Conservation (phyloP, 2,797 vertebrate genomes). For the Coregonus sp. region DNA sequence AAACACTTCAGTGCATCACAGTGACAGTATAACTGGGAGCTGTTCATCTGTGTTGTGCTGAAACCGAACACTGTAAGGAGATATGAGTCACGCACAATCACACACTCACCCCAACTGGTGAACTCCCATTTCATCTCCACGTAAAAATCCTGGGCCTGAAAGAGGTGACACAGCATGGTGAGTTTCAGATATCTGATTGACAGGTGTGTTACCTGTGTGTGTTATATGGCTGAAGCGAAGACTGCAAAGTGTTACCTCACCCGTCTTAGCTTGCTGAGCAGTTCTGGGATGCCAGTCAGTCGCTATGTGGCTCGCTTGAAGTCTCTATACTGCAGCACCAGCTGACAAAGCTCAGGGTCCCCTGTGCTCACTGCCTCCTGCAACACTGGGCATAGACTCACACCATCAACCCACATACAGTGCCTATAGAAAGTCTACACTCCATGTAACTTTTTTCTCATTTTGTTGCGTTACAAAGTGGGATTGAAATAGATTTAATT, state of each 20-base stretch:
- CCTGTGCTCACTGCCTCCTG: constrained; percentile 96
- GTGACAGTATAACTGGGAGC: constrained; percentile 52
- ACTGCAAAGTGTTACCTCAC: constrained; percentile 77
- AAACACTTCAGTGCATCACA: not conserved
- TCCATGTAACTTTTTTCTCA: too few species aligned
- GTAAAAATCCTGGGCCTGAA: constrained; percentile 91
- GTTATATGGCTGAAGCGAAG: not conserved
- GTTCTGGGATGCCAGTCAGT: constrained; percentile 89
- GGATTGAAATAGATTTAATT: too few species aligned
- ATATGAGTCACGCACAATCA: not conserved
- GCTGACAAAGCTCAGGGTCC: constrained; percentile 92
- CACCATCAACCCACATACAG: constrained; percentile 12
- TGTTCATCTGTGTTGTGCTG: constrained; percentile 68
- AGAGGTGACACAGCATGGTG: not conserved
- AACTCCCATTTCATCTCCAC: constrained; percentile 99
- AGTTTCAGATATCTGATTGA: not conserved
- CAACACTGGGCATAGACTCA: constrained; percentile 77
- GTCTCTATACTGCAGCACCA: constrained; percentile 93
- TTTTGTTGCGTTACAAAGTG: too few species aligned
- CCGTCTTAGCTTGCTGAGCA: constrained; percentile 91
- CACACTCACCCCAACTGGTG: constrained; percentile 85
- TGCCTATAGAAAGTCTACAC: not conserved
- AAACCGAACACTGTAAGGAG: constrained; percentile 50
- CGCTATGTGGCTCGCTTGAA: constrained; percentile 89
- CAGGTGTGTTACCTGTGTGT: not conserved